Evolutionary conservation across 2,797 vertebrate species (phyloP).

Genomic region (Sitta carolinensis): DNA sequence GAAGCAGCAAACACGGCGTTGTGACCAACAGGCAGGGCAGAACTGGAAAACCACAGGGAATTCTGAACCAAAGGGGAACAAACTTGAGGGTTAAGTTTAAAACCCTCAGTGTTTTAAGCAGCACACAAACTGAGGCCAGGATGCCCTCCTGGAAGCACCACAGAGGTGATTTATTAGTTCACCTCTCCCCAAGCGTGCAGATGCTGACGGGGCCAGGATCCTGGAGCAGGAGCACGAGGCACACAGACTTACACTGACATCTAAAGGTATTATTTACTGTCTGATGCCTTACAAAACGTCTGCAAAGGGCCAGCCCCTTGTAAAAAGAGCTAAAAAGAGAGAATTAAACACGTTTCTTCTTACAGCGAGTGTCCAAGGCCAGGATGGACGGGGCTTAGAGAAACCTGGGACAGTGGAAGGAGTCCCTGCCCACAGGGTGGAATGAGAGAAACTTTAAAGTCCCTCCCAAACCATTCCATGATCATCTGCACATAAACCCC

Average conservation of each 20-base stretch:
- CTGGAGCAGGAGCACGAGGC: not conserved
- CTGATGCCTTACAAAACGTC: rapidly evolving
- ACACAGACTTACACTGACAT: not conserved
- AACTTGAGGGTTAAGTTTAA: not conserved
- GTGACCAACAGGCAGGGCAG: not conserved
- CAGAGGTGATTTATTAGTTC: not conserved
- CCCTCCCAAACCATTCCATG: not conserved
- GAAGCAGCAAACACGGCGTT: not conserved
- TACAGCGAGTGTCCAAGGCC: not conserved
- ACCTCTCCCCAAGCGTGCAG: not conserved
- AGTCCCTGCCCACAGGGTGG: not conserved
- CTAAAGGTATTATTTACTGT: not conserved
- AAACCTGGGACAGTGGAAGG: not conserved
- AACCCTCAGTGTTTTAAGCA: not conserved
- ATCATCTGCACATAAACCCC: not conserved
- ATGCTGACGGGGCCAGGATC: no score
- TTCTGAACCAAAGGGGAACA: not conserved
- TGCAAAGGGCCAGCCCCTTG: not conserved
- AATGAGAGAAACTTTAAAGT: not conserved
- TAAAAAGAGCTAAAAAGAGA: not conserved
- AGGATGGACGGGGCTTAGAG: not conserved
- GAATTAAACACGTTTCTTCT: no score
- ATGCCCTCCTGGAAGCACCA: not conserved
- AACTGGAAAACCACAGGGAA: not conserved
- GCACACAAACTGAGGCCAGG: not conserved